phyloP scores from a whole-genome alignment of 2,888 invertebrate genomes.

The Achlya flavicornis region DNA sequence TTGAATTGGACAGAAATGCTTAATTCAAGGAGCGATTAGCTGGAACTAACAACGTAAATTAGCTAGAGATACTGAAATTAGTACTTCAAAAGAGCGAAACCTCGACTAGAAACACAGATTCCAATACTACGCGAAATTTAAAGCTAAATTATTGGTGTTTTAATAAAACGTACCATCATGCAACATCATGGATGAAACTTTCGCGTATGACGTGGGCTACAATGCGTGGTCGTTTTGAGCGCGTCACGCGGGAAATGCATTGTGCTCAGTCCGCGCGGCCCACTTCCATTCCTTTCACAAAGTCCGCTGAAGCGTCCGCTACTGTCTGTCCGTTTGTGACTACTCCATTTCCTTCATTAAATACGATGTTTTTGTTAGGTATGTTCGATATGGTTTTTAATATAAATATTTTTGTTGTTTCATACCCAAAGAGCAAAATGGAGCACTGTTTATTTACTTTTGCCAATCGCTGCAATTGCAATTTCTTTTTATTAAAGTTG shows the following conservation, averaged over 20 bases:
- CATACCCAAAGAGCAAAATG: too few relatives aligned
- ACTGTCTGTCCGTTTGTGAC: constrained; percentile 50
- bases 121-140: neutral
- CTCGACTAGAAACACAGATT: neutral
- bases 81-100: neutral
- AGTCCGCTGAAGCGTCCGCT: constrained; percentile 52
- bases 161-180: constrained; percentile 26
- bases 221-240: constrained; percentile 60
- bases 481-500: too few relatives aligned
- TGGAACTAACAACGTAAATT: neutral
- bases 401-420: too few relatives aligned
- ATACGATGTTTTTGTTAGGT: constrained; percentile 23
- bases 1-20: neutral
- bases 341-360: constrained; percentile 60
- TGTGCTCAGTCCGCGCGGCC: constrained; percentile 59
- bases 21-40: too few relatives aligned
- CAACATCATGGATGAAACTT: constrained; percentile 53
- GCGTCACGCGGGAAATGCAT: constrained; percentile 60
- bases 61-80: neutral
- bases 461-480: too few relatives aligned
- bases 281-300: constrained; percentile 63
- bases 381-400: too few relatives aligned
- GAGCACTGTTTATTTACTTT: too few relatives aligned
- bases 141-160: neutral
- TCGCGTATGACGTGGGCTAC: constrained; percentile 55